A percentile compares a stretch with the other conserved stretches of the same genome.
phyloP scores from a whole-genome alignment of 2,888 invertebrate genomes.

The Cenopis cana region DNA sequence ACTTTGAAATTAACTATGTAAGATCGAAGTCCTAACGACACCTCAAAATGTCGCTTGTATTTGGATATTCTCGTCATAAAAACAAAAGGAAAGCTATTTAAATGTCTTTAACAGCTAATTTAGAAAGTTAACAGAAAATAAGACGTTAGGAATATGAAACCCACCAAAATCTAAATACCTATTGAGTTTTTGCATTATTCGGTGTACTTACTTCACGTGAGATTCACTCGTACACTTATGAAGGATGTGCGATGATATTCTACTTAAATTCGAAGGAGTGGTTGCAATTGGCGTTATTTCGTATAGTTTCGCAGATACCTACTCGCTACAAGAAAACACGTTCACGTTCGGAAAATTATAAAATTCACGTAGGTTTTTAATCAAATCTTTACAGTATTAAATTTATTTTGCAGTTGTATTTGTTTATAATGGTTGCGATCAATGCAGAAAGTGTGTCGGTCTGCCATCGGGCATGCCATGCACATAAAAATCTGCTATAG shows the following conservation, averaged over 20 bases:
- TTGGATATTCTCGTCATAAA: not conserved
- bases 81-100: not conserved
- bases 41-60: constrained; percentile 47
- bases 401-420: not conserved
- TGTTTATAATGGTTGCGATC: too few species aligned
- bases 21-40: constrained; percentile 25
- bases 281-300: constrained; percentile 1
- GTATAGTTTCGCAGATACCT: not conserved
- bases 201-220: not conserved
- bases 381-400: not conserved
- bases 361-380: not conserved
- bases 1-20: constrained; percentile 43
- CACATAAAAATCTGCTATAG: not conserved
- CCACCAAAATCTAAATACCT: not conserved
- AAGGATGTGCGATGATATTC: constrained; percentile 7
- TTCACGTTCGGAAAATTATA: not conserved
- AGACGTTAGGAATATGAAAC: not conserved
- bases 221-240: not conserved
- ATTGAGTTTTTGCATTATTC: constrained; percentile 11
- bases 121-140: not conserved
- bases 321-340: not conserved
- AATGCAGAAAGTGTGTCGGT: too few species aligned
- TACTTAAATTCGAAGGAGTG: constrained; percentile 9
- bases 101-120: not conserved
- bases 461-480: too few species aligned